These are phyloP conservation scores for Cephalopterus ornatus DNA, from an alignment of 2,113 vertebrate species.

Conservation along the genomic window DNA sequence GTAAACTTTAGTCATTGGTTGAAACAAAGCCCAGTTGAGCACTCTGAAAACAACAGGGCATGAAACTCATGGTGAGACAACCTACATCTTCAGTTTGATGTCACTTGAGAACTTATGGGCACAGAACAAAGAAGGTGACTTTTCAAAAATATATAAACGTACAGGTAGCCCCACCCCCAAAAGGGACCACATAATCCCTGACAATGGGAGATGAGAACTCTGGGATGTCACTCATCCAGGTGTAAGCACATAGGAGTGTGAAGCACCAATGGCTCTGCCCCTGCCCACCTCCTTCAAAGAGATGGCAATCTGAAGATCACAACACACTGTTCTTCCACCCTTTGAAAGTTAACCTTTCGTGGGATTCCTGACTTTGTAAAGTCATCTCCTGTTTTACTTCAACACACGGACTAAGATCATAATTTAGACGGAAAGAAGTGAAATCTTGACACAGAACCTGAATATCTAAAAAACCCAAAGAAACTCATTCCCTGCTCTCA, in stretches of 20 bases:
- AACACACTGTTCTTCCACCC: neutral
- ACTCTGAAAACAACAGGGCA: neutral
- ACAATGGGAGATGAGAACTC: neutral
- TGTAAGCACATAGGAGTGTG: neutral
- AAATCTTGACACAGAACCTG: neutral
- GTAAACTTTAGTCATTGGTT: neutral
- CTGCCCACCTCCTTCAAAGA: neutral
- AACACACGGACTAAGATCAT: neutral
- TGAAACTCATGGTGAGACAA: neutral
- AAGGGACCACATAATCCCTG: rapidly evolving
- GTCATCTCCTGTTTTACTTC: neutral
- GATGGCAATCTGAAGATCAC: neutral
- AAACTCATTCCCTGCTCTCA: neutral
- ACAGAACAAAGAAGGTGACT: neutral
- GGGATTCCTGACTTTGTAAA: neutral
- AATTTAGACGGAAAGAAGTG: neutral
- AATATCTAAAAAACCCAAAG: neutral
- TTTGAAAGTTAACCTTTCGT: neutral
- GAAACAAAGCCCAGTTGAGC: neutral
- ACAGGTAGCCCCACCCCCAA: neutral
- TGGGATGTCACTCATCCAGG: neutral
- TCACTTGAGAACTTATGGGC: neutral
- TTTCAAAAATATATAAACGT: neutral
- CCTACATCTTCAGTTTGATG: neutral
- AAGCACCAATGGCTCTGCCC: neutral